These are phyloP conservation scores for Parnassius orleans DNA, from an alignment of 2,888 invertebrate genomes.

Conservation along the genomic window DNA sequence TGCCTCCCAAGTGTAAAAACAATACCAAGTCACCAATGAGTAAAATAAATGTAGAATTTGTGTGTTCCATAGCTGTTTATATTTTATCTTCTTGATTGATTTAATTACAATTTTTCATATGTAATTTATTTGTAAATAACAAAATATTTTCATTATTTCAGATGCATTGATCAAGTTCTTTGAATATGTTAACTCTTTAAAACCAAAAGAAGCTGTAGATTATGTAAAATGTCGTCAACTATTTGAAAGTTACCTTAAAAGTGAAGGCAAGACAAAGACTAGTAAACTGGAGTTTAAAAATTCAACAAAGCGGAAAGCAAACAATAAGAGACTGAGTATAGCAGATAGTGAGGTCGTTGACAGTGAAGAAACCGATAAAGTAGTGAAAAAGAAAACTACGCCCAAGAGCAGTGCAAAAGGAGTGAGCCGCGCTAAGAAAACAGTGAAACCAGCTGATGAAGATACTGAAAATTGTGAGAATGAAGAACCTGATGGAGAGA, in stretches of 20 bases:
- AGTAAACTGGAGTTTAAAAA: conserved; percentile 82
- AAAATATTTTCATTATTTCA: conserved; percentile 51
- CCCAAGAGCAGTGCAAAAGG: conserved; percentile 31
- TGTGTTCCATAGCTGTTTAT: too few relatives aligned
- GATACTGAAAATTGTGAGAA: conserved; percentile 51
- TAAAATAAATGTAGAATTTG: too few relatives aligned
- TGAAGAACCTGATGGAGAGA: conserved; percentile 43
- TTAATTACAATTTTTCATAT: too few relatives aligned
- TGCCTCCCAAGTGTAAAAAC: too few relatives aligned
- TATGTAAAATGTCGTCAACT: conserved; percentile 86
- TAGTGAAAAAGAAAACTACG: conserved; percentile 25
- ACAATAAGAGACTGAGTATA: conserved; percentile 20
- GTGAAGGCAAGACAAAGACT: conserved; percentile 76
- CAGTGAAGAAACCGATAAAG: conserved; percentile 30
- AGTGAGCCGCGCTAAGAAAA: conserved; percentile 30
- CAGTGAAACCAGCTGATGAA: conserved; percentile 34
- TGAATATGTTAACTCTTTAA: conserved; percentile 83
- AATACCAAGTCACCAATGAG: too few relatives aligned
- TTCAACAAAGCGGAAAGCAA: conserved; percentile 41
- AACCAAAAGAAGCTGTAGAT: conserved; percentile 87
- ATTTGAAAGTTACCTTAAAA: conserved; percentile 84
- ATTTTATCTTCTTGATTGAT: too few relatives aligned
- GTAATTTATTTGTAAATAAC: too few relatives aligned
- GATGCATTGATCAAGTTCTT: conserved; percentile 84
- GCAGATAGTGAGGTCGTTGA: conserved; percentile 29